Evolutionary conservation across 2,888 invertebrate genomes (phyloP).

Genomic region (Drosophila mayaguana): DNA sequence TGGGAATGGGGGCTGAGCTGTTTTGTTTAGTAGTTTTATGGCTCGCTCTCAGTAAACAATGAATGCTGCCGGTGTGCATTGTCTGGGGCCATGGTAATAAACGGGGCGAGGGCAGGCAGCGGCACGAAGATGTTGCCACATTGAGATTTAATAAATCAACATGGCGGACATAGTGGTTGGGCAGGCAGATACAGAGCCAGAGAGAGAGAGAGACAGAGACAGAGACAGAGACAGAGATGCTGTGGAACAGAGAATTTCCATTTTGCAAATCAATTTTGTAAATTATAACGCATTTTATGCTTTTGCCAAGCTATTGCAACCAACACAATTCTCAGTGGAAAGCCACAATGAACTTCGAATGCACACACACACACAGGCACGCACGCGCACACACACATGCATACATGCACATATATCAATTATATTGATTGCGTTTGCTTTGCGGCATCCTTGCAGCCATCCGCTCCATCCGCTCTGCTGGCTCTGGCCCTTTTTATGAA

Average conservation of each 20-base stretch:
- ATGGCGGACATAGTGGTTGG: slow-evolving; percentile 42
- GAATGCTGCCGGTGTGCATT: slow-evolving; percentile 73
- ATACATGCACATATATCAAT: slow-evolving; percentile 56
- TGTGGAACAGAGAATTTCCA: slow-evolving; percentile 34
- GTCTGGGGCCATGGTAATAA: slow-evolving; percentile 60
- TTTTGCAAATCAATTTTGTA: slow-evolving; percentile 66
- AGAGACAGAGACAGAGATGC: not conserved
- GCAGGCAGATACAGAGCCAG: not conserved
- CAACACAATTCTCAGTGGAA: slow-evolving; percentile 50
- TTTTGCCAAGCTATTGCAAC: slow-evolving; percentile 29
- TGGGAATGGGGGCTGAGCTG: slow-evolving; percentile 52
- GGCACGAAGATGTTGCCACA: slow-evolving; percentile 44
- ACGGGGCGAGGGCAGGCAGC: not conserved
- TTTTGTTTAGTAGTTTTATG: slow-evolving; percentile 81
- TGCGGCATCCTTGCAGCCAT: slow-evolving; percentile 33
- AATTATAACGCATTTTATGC: slow-evolving; percentile 62
- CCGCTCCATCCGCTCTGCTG: not conserved
- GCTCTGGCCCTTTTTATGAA: slow-evolving; percentile 35
- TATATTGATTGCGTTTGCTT: slow-evolving; percentile 80
- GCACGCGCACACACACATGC: slow-evolving; percentile 1
- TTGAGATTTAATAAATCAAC: slow-evolving; percentile 67
- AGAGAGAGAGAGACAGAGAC: not conserved
- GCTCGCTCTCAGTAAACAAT: slow-evolving; percentile 80
- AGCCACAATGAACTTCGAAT: slow-evolving; percentile 39
- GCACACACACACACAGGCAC: slow-evolving; percentile 6